phyloP scores from a whole-genome alignment of 2,113 vertebrate genomes.

The Cinclus cinclus region DNA sequence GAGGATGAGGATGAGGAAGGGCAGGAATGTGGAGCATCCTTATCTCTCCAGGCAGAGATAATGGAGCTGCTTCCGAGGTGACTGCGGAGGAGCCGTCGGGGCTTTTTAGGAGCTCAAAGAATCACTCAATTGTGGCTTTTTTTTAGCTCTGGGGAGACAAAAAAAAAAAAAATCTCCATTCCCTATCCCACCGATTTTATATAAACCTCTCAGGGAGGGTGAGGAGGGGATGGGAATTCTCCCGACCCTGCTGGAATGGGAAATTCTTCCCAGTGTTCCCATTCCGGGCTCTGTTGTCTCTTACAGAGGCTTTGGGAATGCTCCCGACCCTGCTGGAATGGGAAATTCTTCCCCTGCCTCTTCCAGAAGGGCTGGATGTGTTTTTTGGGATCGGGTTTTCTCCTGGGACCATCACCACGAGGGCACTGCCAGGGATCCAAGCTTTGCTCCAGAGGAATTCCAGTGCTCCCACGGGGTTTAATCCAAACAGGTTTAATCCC shows the following conservation, averaged over 20 bases:
- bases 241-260: background rate
- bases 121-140: background rate
- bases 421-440: background rate
- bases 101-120: background rate
- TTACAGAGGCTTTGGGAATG: background rate
- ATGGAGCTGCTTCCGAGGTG: background rate
- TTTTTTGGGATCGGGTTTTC: background rate
- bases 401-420: background rate
- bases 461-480: background rate
- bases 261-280: too few species aligned
- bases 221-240: background rate
- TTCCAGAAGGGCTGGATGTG: background rate
- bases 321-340: too few species aligned
- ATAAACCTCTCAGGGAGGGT: background rate
- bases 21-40: background rate
- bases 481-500: background rate
- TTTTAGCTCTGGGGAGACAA: constrained; percentile 7
- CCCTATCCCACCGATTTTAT: background rate
- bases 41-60: constrained; percentile 1
- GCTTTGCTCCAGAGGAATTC: background rate
- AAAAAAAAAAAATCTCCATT: background rate
- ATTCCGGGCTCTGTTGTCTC: background rate
- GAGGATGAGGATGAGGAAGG: background rate
- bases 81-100: background rate
- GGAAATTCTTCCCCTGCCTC: background rate